Evolutionary conservation across 2,113 vertebrate genomes (phyloP), one percentile per base, ranked within the genome.

Genomic region (Thalassarche chlororhynchos): DNA sequence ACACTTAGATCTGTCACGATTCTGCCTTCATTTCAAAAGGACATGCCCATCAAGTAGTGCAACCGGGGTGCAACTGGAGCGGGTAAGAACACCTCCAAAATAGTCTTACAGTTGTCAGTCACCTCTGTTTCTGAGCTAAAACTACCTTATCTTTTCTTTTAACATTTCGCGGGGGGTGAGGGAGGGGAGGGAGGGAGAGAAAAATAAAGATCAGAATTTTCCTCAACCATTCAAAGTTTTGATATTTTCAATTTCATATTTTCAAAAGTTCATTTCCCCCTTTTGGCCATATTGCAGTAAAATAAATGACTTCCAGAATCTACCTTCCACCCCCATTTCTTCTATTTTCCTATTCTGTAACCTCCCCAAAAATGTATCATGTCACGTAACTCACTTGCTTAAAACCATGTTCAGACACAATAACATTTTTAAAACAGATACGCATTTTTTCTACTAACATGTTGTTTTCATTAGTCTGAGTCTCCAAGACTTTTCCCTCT

Each of bases 391-490:
- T 93, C 85, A 24, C 54, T 36, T 26, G 54, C 87, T 90, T 61
- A 72, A 69, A 93, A 40, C 68, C 34, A 0, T 25, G 21, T 44
- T 88, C 85, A 92, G 85, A 23, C 71, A 86, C 79, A 90, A 81
- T 77, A 79, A 88, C 70, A 61, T 62, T 89, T 90, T 90, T 78
- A 5, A 77, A 80, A 42, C 60, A 90, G 89, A 97, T 86, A 90
- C 0, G 31, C 58, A 2, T 31, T 87, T 94, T 85, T 89, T 36
- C 49, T 91, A 10, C 20, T 46, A 70, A 84, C 95, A 95, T 52
- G 31, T 40, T 96, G 90, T 95, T 97, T 93, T 91, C 90, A 95
- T 96, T 97, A 97, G 51, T 46, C 76, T 0, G 0, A 74, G 57
- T 23, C 84, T 80, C 85, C 77, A 57, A 76, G 72, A 87, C 9